Evolutionary conservation across 2,113 vertebrate genomes (phyloP), one percentile per base, ranked within the genome.

Genomic region (Phylloscopus trochilus): DNA sequence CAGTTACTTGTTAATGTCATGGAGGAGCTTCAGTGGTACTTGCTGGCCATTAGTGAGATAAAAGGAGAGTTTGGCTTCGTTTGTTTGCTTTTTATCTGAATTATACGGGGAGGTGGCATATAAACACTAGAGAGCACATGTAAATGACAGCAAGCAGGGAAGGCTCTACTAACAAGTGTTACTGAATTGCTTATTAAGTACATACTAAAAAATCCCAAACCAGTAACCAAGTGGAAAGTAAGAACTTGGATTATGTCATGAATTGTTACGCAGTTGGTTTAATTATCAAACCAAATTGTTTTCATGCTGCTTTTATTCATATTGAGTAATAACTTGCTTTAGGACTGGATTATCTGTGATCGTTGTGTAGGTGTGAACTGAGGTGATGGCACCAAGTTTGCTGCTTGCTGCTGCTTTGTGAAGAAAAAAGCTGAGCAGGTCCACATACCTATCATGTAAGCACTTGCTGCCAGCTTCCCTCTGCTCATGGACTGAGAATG

Each of bases 391-490:
- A 87, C 79, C 47, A 52, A 47, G 49, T 95, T 94, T 97, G 89
- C 85, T 94, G 70, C 88, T 96, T 94, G 84, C 35, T 96, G 82
- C 75, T 94, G 78, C 59, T 87, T 73, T 7, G 23, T 41, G 64
- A 74, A 92, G 92, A 77, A 80, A 94, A 88, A 83, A 39, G 79
- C 92, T 75, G 82, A 96, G 74, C 93, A 85, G 84, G 67, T 73
- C 89, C 15, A 20, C 97, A 97, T 98, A 96, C 97, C 95, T 97
- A 18, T 97, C 98, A 15, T 97, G 98, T 97, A 94, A 60, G 72
- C 94, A 97, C 98, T 97, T 98, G 98, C 95, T 93, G 93, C 79
- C 0, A 41, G 92, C 69, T 84, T 91, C 84, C 83, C 70, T 98
- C 91, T 97, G 92, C 89, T 97, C 53, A 70, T 3, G 37, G 93